Percentiles rank a stretch among this genome's conserved stretches.
phyloP scores from a whole-genome alignment of 2,113 vertebrate species.

The Nothoprocta pentlandii region DNA sequence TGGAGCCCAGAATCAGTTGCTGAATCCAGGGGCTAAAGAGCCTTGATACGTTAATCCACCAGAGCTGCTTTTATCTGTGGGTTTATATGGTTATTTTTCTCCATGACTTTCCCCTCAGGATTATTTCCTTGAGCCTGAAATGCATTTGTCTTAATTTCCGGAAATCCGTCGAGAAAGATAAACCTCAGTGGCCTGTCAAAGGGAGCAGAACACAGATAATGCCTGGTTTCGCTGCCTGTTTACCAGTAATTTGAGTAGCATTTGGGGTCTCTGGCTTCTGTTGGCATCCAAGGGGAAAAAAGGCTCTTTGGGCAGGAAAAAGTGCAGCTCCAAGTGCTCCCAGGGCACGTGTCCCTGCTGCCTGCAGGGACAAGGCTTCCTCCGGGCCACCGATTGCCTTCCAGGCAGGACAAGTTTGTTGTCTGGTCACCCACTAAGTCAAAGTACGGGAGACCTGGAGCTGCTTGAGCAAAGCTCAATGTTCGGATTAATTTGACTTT shows the following conservation, averaged over 20 bases:
- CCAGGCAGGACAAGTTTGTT: not conserved
- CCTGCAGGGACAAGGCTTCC: not conserved
- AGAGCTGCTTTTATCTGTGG: slow-evolving; percentile 59
- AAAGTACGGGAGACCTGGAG: not conserved
- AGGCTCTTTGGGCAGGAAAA: not conserved
- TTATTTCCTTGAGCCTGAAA: slow-evolving; percentile 68
- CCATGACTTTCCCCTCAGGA: slow-evolving; percentile 46
- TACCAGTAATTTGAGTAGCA: not conserved
- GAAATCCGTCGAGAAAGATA: slow-evolving; percentile 48
- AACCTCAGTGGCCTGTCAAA: slow-evolving; percentile 29
- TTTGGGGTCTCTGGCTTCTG: not conserved
- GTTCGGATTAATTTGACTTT: not conserved
- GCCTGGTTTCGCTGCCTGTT: not conserved
- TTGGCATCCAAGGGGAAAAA: not conserved
- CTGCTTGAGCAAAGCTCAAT: not conserved
- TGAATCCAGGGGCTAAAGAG: slow-evolving; percentile 53
- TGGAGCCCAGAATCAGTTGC: slow-evolving; percentile 23
- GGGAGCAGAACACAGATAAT: not conserved
- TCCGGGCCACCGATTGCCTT: not conserved
- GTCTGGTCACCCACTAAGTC: not conserved
- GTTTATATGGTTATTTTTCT: slow-evolving; percentile 62
- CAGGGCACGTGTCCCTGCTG: not conserved
- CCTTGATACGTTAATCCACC: slow-evolving; percentile 29
- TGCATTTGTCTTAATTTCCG: slow-evolving; percentile 71
- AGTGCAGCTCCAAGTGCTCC: not conserved